These are phyloP conservation scores for Heliconius aoede DNA, from an alignment of 2,888 invertebrate genomes.

Conservation along the genomic window DNA sequence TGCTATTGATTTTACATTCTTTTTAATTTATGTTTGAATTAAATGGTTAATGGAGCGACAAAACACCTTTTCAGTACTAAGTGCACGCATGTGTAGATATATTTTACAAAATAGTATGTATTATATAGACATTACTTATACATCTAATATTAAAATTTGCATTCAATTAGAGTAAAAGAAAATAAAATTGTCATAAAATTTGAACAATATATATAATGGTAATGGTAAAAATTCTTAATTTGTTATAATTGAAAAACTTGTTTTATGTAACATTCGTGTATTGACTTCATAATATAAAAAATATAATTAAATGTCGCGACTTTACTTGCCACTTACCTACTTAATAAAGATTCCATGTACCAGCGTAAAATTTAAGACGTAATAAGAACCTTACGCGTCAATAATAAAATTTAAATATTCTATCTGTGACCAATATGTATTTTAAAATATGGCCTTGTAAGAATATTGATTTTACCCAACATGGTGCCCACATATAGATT, in stretches of 20 bases:
- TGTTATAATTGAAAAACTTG: background rate
- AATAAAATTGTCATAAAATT: background rate
- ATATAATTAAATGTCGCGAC: background rate
- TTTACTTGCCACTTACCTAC: background rate
- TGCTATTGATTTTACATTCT: background rate
- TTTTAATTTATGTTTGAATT: slow-evolving; percentile 2
- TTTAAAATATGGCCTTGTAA: background rate
- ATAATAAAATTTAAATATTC: background rate
- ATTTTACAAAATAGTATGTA: too few relatives aligned
- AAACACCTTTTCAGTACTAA: background rate
- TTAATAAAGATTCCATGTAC: background rate
- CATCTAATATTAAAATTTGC: too few relatives aligned
- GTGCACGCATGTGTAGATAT: background rate
- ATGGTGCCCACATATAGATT: background rate
- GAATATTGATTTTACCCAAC: background rate
- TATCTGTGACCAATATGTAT: background rate
- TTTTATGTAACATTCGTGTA: background rate
- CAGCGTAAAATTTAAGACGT: background rate
- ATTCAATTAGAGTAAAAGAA: background rate
- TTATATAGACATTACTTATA: background rate
- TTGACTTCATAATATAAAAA: background rate
- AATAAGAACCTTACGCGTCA: background rate
- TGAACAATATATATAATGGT: background rate
- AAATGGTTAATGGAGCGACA: slow-evolving; percentile 14
- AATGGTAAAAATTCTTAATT: background rate